phyloP scores from a whole-genome alignment of 2,113 vertebrate genomes.

The Tragelaphus strepsiceros region DNA sequence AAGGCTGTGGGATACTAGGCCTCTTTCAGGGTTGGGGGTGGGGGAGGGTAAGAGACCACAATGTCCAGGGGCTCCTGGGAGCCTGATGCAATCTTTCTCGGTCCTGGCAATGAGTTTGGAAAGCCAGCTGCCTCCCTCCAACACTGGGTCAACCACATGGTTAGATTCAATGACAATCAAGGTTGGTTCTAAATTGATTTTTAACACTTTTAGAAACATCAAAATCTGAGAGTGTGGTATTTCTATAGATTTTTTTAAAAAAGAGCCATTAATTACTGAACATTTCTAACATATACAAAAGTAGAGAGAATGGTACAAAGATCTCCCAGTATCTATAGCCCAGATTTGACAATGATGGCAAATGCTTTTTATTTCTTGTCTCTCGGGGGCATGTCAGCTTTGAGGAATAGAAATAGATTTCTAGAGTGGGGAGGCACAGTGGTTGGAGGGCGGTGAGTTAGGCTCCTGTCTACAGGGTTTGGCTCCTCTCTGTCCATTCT shows the following conservation, averaged over 20 bases:
- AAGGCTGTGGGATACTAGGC: background rate
- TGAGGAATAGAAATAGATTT: background rate
- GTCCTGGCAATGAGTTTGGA: background rate
- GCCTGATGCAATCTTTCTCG: background rate
- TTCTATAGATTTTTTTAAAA: accelerated
- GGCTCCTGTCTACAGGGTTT: accelerated
- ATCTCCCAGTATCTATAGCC: accelerated
- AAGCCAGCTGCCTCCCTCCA: background rate
- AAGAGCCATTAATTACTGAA: background rate
- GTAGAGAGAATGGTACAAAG: accelerated
- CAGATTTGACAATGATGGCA: accelerated
- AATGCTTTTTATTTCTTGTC: background rate
- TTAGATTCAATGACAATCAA: accelerated
- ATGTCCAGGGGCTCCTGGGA: background rate
- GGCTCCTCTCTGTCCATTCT: accelerated
- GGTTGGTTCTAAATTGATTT: background rate
- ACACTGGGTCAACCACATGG: accelerated
- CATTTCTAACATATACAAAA: background rate
- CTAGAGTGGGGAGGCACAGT: accelerated
- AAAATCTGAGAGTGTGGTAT: background rate
- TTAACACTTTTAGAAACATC: background rate
- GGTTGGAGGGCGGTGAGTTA: accelerated
- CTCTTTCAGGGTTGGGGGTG: background rate
- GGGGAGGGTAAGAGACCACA: accelerated
- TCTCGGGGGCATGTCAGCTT: background rate